Base-by-base conservation (phyloP, 2,888 invertebrate species). In the Eupithecia subumbrata region DNA sequence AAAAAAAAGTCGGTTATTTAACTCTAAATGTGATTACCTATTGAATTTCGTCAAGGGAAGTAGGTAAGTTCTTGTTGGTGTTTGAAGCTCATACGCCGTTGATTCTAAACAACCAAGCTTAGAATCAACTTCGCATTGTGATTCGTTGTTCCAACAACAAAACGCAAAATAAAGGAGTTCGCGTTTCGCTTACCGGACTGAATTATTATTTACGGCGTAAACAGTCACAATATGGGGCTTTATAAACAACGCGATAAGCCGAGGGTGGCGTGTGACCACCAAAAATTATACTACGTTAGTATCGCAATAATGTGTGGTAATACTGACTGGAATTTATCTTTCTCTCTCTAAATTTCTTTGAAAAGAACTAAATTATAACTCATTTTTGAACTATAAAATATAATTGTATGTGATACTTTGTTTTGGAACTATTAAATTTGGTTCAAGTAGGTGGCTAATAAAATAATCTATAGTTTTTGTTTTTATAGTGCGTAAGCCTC, bases 131-230 rank as follows among this genome's bases (percentile, higher is more conserved):
- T 60, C 14, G 25, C 14, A 60, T 60, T 60, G 60, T 25, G 60
- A 25, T 60, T 60, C 12, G n/a, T 25, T 60, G 18, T 64, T 18
- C 64, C 40, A 68, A 75, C 75, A 77, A 77, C 68, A 71, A 72
- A 69, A 71, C 69, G 71, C 69, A 64, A 73, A 69, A 76, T 73
- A 72, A 77, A 69, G 60, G 48, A 56, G 70, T 68, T 82, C 80
- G 79, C 73, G 72, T 79, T 81, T 81, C 81, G 83, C 80, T 84
- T 82, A 83, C 84, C 77, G 81, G 79, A 83, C 84, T 84, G 84
- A 84, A 85, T 87, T 86, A 90, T 89, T 90, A 89, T 90, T 89
- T 89, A 90, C 86, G 87, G 82, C 82, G 87, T 83, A 89, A 89
- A 90, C 88, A 90, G 82, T 82, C 82, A 84, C 84, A 86, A 84